These are phyloP conservation scores for Apogon talboti DNA, from an alignment of 2,797 vertebrate genomes.

Conservation along the genomic window DNA sequence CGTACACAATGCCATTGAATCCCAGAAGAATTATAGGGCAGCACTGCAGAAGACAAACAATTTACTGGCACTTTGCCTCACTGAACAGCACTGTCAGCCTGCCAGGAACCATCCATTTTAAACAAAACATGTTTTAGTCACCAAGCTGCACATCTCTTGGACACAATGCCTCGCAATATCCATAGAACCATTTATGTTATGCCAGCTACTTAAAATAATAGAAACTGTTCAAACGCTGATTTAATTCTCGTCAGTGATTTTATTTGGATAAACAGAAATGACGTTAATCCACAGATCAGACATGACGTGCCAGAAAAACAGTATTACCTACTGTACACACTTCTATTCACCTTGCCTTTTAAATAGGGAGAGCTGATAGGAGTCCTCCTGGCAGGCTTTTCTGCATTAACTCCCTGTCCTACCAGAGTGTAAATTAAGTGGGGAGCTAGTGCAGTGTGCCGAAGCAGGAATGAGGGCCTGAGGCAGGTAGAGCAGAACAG, in stretches of 20 bases:
- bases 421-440: constrained; percentile 84
- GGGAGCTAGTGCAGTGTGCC: constrained; percentile 76
- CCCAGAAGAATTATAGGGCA: constrained; percentile 89
- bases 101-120: constrained; percentile 88
- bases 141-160: constrained; percentile 78
- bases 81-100: constrained; percentile 87
- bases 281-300: constrained; percentile 40
- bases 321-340: constrained; percentile 34
- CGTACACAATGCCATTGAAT: constrained; percentile 87
- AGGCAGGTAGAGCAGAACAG: constrained; percentile 70
- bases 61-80: constrained; percentile 92
- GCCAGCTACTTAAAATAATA: constrained; percentile 71
- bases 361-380: constrained; percentile 64
- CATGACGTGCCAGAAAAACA: constrained; percentile 36
- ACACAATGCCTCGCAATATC: constrained; percentile 74
- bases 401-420: constrained; percentile 78
- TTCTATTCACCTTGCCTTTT: constrained; percentile 46
- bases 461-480: constrained; percentile 77
- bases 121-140: constrained; percentile 83
- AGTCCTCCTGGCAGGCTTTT: constrained; percentile 74
- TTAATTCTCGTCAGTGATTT: constrained; percentile 39
- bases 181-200: constrained; percentile 59
- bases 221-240: constrained; percentile 45
- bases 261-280: constrained; percentile 48
- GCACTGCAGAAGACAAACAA: constrained; percentile 90